Percentiles rank a stretch among this genome's conserved stretches.
These are phyloP conservation scores for Oreochromis mossambicus DNA, from an alignment of 2,797 vertebrate species.

Conservation along the genomic window DNA sequence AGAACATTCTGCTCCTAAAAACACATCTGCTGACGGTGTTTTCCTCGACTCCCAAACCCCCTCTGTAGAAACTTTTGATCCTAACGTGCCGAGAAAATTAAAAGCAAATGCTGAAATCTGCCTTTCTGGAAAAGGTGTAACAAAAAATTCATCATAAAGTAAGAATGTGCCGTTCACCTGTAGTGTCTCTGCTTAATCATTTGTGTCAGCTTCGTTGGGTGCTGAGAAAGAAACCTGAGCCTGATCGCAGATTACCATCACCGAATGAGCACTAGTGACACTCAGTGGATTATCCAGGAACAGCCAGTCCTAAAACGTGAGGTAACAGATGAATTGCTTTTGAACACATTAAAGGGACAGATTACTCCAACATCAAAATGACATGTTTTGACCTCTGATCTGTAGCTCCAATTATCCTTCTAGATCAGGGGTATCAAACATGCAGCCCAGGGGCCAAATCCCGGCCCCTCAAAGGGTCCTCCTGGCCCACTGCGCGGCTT, in stretches of 20 bases:
- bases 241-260: neutral
- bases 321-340: neutral
- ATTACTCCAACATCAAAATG: neutral
- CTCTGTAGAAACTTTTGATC: neutral
- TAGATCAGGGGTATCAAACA: neutral
- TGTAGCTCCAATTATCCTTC: neutral
- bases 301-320: neutral
- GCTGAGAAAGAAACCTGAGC: neutral
- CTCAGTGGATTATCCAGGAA: slow-evolving; percentile 36
- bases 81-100: neutral
- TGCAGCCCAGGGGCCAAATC: neutral
- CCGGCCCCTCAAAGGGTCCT: fast-evolving
- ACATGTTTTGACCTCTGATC: neutral
- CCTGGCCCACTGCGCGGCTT: neutral
- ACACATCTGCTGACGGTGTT: neutral
- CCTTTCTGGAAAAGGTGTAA: neutral
- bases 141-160: neutral
- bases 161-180: neutral
- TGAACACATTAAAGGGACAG: neutral
- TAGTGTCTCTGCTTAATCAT: neutral
- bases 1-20: neutral
- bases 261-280: slow-evolving; percentile 36
- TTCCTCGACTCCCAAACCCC: neutral
- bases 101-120: neutral
- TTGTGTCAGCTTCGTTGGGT: neutral